phyloP scores from a whole-genome alignment of 2,797 vertebrate species.

The Garrulus glandarius region DNA sequence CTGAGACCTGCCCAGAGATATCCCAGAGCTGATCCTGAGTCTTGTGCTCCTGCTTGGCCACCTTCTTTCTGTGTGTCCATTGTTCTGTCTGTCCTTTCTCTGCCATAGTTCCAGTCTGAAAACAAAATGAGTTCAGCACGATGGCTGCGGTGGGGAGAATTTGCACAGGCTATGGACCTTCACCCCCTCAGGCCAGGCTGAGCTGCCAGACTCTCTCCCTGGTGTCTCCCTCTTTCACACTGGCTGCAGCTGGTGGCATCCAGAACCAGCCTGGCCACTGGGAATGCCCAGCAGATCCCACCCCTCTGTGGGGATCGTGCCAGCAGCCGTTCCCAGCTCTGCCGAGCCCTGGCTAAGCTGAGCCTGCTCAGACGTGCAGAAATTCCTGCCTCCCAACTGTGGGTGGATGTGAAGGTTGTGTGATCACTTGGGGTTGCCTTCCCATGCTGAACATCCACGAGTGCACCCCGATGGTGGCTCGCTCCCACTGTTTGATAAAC shows the following conservation, averaged over 20 bases:
- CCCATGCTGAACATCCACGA: rapidly evolving
- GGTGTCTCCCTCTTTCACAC: background rate
- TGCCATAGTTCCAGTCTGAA: background rate
- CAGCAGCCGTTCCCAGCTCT: background rate
- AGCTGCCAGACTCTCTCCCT: background rate
- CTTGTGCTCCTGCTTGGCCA: rapidly evolving
- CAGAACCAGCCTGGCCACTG: background rate
- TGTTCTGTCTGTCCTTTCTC: background rate
- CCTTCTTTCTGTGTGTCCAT: background rate
- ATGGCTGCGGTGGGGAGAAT: rapidly evolving
- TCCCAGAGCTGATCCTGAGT: background rate
- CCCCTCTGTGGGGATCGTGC: background rate
- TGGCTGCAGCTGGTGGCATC: background rate
- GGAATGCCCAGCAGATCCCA: background rate
- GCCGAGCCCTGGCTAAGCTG: background rate
- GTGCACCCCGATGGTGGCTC: background rate
- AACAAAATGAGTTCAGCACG: background rate
- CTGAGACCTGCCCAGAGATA: background rate
- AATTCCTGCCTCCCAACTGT: background rate
- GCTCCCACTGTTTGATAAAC: background rate
- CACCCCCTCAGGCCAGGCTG: rapidly evolving
- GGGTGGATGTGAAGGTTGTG: background rate
- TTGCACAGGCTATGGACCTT: rapidly evolving
- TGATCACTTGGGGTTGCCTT: background rate
- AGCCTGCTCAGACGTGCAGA: slow-evolving; percentile 44